A percentile compares a stretch with the other conserved stretches of the same genome.
These are phyloP conservation scores for Ailuropoda melanoleuca DNA, from an alignment of 2,113 vertebrate species.

Conservation along the genomic window DNA sequence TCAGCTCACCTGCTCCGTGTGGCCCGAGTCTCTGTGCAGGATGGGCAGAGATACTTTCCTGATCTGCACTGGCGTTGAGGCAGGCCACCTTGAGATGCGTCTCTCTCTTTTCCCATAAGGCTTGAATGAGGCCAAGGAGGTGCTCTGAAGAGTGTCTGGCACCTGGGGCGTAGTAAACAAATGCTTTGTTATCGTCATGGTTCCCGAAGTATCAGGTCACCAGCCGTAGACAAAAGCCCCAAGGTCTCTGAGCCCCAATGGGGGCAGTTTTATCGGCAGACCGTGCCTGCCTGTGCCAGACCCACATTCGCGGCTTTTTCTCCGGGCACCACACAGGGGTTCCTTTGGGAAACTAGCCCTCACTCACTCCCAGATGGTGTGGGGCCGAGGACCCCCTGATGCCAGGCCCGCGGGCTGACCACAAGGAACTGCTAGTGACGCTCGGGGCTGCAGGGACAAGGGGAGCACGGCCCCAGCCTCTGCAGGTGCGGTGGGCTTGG, in stretches of 20 bases:
- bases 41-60: not conserved
- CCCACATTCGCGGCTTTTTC: rapidly evolving
- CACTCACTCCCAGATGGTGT: not conserved
- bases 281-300: not conserved
- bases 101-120: not conserved
- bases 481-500: not conserved
- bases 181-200: rapidly evolving
- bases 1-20: not conserved
- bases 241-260: rapidly evolving
- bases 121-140: not conserved
- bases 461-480: not conserved
- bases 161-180: not conserved
- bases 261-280: not conserved
- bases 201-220: not conserved
- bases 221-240: not conserved
- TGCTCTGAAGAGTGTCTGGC: not conserved
- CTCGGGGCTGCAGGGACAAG: rapidly evolving
- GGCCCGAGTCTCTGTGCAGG: not conserved
- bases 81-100: rapidly evolving
- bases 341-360: too few species aligned
- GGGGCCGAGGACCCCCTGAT: not conserved
- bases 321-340: too few species aligned
- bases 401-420: not conserved
- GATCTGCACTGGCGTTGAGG: not conserved
- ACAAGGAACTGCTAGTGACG: not conserved